These are phyloP conservation scores for Brachionus plicatilis DNA, from an alignment of 1,140 invertebrate species.

Conservation along the genomic window DNA sequence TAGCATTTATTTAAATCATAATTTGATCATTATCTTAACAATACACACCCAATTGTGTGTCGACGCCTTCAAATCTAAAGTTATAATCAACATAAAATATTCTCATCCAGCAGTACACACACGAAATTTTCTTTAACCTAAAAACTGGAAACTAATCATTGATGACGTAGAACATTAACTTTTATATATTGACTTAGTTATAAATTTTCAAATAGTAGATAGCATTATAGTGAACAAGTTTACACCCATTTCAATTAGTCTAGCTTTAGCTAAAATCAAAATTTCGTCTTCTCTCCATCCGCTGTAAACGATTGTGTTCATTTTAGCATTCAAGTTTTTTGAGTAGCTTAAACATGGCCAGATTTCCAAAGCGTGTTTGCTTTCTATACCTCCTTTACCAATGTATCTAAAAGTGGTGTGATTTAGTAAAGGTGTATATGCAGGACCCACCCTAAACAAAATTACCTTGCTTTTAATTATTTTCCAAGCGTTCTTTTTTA, in stretches of 20 bases:
- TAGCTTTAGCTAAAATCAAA: neutral
- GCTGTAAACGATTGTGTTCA: neutral
- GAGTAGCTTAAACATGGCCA: neutral
- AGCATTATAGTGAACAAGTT: neutral
- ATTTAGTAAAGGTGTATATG: neutral
- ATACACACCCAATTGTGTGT: neutral
- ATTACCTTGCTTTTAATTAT: neutral
- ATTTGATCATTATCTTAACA: neutral
- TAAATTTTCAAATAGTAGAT: neutral
- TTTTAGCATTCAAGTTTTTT: neutral
- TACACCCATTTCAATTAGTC: neutral
- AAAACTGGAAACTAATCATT: neutral
- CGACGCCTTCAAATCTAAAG: neutral
- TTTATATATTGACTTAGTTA: neutral
- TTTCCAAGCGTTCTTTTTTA: neutral
- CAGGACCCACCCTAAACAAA: neutral
- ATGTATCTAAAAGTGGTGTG: neutral
- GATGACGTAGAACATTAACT: neutral
- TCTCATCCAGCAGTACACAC: neutral
- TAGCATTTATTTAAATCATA: neutral
- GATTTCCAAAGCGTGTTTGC: neutral
- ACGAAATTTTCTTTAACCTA: neutral
- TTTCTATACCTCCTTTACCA: neutral
- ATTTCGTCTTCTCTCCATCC: neutral
- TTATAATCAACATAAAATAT: neutral